These are phyloP conservation scores for Merops nubicus DNA, from an alignment of 2,113 vertebrate genomes.

Conservation along the genomic window DNA sequence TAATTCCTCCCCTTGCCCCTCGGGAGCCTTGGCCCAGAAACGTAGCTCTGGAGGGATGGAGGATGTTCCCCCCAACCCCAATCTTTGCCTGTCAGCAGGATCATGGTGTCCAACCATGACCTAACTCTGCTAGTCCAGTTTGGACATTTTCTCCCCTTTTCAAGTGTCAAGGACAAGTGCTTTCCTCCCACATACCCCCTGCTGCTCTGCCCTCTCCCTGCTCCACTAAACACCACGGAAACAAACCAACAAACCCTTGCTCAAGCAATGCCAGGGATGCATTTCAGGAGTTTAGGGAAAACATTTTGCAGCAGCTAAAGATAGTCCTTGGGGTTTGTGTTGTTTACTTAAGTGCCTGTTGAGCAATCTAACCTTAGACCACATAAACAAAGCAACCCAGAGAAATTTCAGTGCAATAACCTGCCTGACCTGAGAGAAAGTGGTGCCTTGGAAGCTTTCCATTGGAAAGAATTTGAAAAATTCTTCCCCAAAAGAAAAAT, in stretches of 20 bases:
- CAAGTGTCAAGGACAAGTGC: not conserved
- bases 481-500: no score
- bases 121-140: no score
- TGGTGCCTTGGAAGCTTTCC: not conserved
- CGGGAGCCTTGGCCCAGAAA: not conserved
- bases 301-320: not conserved
- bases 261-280: not conserved
- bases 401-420: not conserved
- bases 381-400: slow-evolving; percentile 9
- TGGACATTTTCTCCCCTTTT: no score
- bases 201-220: not conserved
- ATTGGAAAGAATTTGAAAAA: no score
- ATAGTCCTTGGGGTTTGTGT: not conserved
- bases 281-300: not conserved
- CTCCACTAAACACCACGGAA: not conserved
- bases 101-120: no score
- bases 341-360: not conserved
- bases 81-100: not conserved
- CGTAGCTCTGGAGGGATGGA: not conserved
- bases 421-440: not conserved
- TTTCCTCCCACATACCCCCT: not conserved
- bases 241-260: not conserved
- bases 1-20: not conserved
- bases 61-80: not conserved
- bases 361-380: not conserved